phyloP scores from a whole-genome alignment of 2,888 invertebrate species.

The Stenolophus ochropezus region DNA sequence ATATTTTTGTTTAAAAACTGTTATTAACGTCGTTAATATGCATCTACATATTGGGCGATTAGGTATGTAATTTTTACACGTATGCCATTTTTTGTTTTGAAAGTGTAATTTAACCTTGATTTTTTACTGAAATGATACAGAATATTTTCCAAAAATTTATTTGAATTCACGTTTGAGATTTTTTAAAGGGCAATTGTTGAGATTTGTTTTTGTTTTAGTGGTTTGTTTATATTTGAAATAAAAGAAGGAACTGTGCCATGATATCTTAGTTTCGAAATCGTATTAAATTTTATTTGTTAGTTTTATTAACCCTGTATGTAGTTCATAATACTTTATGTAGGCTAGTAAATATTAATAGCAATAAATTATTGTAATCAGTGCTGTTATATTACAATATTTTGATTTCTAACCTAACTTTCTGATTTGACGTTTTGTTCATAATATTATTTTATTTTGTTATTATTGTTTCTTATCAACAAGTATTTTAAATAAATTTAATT shows the following conservation, averaged over 20 bases:
- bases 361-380: neutral
- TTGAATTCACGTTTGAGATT: neutral
- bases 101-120: slow-evolving; percentile 38
- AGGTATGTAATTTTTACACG: slow-evolving; percentile 45
- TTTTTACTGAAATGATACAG: slow-evolving; percentile 7
- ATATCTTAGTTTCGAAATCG: neutral
- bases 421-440: slow-evolving; percentile 31
- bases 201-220: neutral
- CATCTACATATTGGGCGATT: neutral
- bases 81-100: slow-evolving; percentile 38
- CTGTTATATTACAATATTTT: neutral
- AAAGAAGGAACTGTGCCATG: neutral
- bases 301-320: slow-evolving; percentile 1
- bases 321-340: neutral
- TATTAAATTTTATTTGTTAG: neutral
- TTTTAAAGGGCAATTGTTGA: neutral
- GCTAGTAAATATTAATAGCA: slow-evolving; percentile 10
- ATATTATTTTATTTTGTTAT: slow-evolving; percentile 1
- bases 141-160: slow-evolving; percentile 5
- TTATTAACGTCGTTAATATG: slow-evolving; percentile 19
- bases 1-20: neutral
- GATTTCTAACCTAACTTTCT: slow-evolving; percentile 38
- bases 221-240: neutral
- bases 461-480: neutral
- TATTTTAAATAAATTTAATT: slow-evolving; percentile 12